Base-by-base conservation (phyloP, 2,113 vertebrate species). In the Stigmatopora argus region DNA sequence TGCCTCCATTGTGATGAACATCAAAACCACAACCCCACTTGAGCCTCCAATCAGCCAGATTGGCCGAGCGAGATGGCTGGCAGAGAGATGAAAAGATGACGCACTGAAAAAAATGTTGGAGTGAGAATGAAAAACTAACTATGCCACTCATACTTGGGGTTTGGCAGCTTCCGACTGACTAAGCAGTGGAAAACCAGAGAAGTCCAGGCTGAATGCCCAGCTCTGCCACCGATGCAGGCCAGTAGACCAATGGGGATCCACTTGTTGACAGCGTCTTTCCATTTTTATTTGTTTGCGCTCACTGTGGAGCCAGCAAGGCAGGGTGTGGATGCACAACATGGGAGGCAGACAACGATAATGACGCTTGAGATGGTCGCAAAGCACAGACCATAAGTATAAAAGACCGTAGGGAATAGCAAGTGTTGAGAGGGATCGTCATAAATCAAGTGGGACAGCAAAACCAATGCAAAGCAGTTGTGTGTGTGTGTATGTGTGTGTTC, bases 71-170 rank as follows among this genome's bases (percentile, higher is more conserved):
- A 78, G 74, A 78, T 69, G 53, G 71, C 78, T 83, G 83, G 83
- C 84, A 81, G 58, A 49, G 9, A 74, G 83, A 84, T 79, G 66
- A 82, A 83, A 85, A 77, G 75, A 83, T 82, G 85, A 83, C 70
- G 81, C 79, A 80, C 70, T 41, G 52, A 79, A 79, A 80, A 31
- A 80, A 78, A 86, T 82, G 73, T 75, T 78, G 68, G 70, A 79
- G 66, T 38, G 79, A 69, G 69, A 74, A 65, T 51, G 69, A 69
- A 81, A 75, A 81, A 75, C 75, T 67, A 83, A 81, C 62, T 67
- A 78, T 74, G 77, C 71, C 77, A 82, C 81, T 83, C 80, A 73
- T 68, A 77, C 81, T 58, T 78, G 69, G 77, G 72, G 80, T 66
- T 75, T 80, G 79, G 78, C 72, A 67, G 58, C 66, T 71, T 70